Conservation (phyloP, 2,888 invertebrate genomes). For the Tachina grossa region DNA sequence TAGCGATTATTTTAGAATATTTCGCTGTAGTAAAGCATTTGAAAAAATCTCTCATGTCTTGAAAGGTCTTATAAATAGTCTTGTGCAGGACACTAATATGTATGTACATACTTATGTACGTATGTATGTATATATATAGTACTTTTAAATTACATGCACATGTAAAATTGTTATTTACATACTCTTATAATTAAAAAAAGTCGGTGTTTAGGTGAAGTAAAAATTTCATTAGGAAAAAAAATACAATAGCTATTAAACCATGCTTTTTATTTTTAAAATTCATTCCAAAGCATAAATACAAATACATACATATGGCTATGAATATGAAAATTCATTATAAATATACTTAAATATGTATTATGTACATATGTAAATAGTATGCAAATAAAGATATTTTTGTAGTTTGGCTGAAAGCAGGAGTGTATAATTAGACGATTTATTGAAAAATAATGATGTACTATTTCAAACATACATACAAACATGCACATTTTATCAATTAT, state of each 20-base stretch:
- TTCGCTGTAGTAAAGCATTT: too few relatives aligned
- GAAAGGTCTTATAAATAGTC: too few relatives aligned
- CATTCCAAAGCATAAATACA: conserved; percentile 38
- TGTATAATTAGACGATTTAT: conserved; percentile 2
- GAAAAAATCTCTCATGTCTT: too few relatives aligned
- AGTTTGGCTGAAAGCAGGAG: not conserved
- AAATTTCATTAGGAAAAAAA: conserved; percentile 20
- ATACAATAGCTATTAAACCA: conserved; percentile 17
- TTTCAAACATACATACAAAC: not conserved
- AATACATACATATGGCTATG: not conserved
- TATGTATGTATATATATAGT: not conserved
- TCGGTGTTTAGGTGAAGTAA: conserved; percentile 12
- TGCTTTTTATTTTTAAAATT: conserved; percentile 17
- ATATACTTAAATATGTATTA: not conserved
- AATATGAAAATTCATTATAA: not conserved
- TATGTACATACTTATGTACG: not conserved
- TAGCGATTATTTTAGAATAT: too few relatives aligned
- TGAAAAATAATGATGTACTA: not conserved
- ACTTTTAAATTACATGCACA: not conserved
- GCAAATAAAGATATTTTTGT: conserved; percentile 12
- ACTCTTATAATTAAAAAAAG: conserved; percentile 39
- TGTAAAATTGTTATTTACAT: conserved; percentile 20
- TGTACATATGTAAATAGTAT: conserved; percentile 14
- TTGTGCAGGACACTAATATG: too few relatives aligned
- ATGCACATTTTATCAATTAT: not conserved